These are phyloP conservation scores for Malurus alboscapulatus DNA, from an alignment of 2,113 vertebrate genomes.

Conservation along the genomic window DNA sequence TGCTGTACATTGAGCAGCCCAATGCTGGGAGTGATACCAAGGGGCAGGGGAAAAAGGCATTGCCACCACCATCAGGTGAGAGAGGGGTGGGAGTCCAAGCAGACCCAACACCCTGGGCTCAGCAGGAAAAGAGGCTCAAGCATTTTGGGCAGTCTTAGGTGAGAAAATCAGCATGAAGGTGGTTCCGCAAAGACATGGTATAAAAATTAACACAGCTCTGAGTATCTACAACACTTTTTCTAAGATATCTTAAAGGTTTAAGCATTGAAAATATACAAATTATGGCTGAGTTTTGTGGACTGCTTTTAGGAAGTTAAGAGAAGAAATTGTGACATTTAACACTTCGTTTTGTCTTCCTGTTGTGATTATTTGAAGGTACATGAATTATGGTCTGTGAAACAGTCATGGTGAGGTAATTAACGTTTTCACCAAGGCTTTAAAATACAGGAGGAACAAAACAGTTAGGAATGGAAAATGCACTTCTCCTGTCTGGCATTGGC, in stretches of 20 bases:
- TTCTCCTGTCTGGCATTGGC: background rate
- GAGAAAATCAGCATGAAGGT: background rate
- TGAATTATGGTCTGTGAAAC: background rate
- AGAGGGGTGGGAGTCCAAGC: background rate
- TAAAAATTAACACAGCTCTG: background rate
- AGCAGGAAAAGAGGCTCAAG: background rate
- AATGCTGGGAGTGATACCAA: background rate
- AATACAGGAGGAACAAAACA: background rate
- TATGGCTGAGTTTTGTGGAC: background rate
- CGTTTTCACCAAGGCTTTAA: background rate
- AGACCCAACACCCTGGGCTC: background rate
- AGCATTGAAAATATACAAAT: background rate
- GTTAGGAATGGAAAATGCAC: background rate
- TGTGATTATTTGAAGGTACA: background rate
- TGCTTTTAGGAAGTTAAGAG: background rate
- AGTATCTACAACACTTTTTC: background rate
- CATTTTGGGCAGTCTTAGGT: background rate
- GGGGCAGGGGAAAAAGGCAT: background rate
- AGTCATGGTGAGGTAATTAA: background rate
- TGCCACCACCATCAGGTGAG: background rate
- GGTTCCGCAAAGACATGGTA: background rate
- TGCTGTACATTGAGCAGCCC: background rate
- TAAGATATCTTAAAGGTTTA: background rate
- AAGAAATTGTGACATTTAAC: background rate
- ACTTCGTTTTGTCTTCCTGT: background rate